Conservation (phyloP, 2,797 vertebrate genomes). For the Salmo trutta region DNA sequence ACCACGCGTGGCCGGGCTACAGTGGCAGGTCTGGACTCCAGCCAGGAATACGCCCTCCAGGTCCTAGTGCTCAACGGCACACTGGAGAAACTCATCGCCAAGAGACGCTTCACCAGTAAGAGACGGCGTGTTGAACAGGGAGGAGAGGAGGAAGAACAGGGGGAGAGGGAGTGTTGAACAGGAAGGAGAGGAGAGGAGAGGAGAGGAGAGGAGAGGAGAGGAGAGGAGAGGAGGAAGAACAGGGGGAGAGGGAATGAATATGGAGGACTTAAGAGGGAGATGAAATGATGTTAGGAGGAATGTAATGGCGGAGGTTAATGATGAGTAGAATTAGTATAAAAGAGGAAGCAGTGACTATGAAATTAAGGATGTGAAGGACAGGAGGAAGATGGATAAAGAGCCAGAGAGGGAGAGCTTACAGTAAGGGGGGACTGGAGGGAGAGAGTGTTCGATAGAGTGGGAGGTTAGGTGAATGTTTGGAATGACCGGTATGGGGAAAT, state of each 20-base stretch:
- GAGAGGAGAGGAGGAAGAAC: not conserved
- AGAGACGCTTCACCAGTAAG: conserved; percentile 92
- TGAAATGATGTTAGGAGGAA: not conserved
- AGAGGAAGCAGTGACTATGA: not conserved
- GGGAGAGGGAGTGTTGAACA: not conserved
- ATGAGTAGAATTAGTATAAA: not conserved
- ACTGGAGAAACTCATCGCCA: conserved; percentile 83
- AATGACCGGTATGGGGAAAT: not conserved
- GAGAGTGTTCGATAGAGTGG: not conserved
- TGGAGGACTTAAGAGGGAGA: not conserved
- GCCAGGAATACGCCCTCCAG: conserved; percentile 87
- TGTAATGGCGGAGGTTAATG: not conserved
- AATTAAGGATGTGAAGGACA: not conserved
- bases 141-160: not conserved
- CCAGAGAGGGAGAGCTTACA: not conserved
- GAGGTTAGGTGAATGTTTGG: not conserved
- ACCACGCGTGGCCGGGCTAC: conserved; percentile 90
- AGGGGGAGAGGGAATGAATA: not conserved
- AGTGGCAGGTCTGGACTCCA: conserved; percentile 87
- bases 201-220: too few species aligned
- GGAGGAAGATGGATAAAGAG: not conserved
- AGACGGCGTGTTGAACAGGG: conserved; percentile 11
- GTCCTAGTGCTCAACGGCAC: conserved; percentile 86
- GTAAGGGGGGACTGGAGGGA: not conserved
- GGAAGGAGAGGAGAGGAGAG: not conserved